Base-by-base conservation (phyloP, 2,888 invertebrate genomes). In the Pyrocoelia pectoralis region DNA sequence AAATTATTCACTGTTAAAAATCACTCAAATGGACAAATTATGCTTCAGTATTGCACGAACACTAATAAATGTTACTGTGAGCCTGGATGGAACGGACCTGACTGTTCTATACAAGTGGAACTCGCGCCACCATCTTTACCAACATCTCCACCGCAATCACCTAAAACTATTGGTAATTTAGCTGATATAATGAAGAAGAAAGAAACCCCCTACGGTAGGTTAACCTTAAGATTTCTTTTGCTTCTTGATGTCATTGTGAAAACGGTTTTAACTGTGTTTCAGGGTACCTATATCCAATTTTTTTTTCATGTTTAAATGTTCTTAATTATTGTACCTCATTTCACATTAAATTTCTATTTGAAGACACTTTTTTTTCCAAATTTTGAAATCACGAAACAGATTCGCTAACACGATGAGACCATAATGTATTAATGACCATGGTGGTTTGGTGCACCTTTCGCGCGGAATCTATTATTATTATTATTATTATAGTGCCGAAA, bases 161-260 rank as follows among this genome's bases (percentile, higher is more conserved):
- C 86, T 60, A 79, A 81, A 29, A 83, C 84, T 76, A 77, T 76
- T 63, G 83, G 81, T 71, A 84, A 84, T 76, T 82, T 86, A 67
- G 79, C 82, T 71, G 84, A 85, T 74, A 86, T 87, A 81, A 90
- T 92, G 92, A 89, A 89, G 81, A 93, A 91, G 83, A 94, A 93
- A 87, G 93, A 93, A 87, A 94, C 93, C 85, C 92, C 93, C 86
- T 94, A 94, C 90, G 94, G 94, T 94, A 91, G 88, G 93, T 86
- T n/a, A 3, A 24, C 12, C 2, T 29, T 48, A 29, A 24, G n/a
- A n/a, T n/a, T n/a, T n/a, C n/a, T n/a, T n/a, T n/a, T n/a, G n/a
- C n/a, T n/a, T n/a, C n/a, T 24, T 15, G 40, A 40, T 40, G n/a
- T 40, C 24, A 24, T 46, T 46, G 17, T 15, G n/a, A 10, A 46